Base-by-base conservation (phyloP, 2,113 vertebrate species). In the Toxotes chatareus region DNA sequence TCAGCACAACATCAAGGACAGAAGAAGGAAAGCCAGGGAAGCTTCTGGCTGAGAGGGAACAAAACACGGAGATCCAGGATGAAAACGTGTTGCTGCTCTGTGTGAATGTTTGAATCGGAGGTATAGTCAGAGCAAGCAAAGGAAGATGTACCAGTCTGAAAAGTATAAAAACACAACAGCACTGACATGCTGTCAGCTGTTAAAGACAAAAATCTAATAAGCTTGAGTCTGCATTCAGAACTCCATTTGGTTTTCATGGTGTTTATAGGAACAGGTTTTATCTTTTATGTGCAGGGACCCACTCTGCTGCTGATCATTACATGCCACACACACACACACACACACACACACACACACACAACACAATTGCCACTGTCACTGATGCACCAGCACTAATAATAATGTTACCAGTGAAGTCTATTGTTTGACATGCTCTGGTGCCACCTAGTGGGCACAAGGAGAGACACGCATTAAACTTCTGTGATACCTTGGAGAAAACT, bases 401-500 rank as follows among this genome's bases (percentile, higher is more conserved):
- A 3, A 23, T 23, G 16, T 51, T 57, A 67, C 79, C 31, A 21
- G n/a, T 1, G 21, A 38, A 19, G 56, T 53, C n/a, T 44, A 59
- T 1, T 21, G 38, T 84, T 56, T 56, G 55, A 77, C 23, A 64
- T 8, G 21, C 91, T 89, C 76, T 93, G 88, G 75, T 76, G 91
- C 92, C 90, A 84, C 81, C 91, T 90, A 83, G 92, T 89, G 92
- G 88, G 3, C 23, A 2, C 23, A 12, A 36, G 14, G 7, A n/a
- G 1, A 42, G 16, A 23, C 7, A 9, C 14, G 16, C 59, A 73
- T 57, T 21, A 62, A 34, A n/a, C 64, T 46, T 55, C 7, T 57
- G 5, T 38, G 14, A 55, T 10, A 27, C 21, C 47, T 72, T 46
- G n/a, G 32, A 23, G n/a, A 46, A 9, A 49, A 5, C 46, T 49